Conservation (phyloP, 2,113 vertebrate species). For the Gallinago paraguaiae region DNA sequence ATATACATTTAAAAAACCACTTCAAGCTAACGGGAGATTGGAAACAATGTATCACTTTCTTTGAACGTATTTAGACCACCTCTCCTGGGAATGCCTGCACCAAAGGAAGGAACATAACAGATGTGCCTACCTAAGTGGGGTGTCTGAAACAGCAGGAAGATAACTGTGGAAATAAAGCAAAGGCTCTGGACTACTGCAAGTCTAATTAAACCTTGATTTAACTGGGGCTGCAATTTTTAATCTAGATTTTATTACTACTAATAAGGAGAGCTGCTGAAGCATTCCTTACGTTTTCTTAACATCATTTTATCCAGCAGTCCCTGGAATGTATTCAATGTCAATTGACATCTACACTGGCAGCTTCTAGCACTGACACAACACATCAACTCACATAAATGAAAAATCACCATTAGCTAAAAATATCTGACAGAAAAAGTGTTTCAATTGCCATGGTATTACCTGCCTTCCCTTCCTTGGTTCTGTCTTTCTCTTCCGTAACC, state of each 20-base stretch:
- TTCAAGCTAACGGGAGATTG: neutral
- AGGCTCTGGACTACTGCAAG: neutral
- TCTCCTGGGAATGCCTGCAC: neutral
- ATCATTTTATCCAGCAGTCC: neutral
- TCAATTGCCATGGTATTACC: neutral
- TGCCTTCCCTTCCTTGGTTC: neutral
- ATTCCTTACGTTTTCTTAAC: neutral
- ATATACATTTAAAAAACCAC: neutral
- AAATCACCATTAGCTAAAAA: conserved; percentile 16
- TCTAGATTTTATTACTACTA: neutral
- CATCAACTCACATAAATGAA: neutral
- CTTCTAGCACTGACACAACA: neutral
- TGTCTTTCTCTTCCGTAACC: neutral
- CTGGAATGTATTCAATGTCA: neutral
- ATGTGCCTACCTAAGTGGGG: neutral
- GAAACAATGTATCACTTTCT: neutral
- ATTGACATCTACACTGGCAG: neutral
- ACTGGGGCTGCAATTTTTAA: neutral
- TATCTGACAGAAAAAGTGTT: neutral
- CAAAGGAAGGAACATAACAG: neutral
- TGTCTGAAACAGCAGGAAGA: neutral
- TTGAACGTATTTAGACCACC: neutral
- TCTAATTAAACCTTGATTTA: neutral
- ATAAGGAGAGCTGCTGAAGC: neutral
- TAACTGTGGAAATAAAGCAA: neutral